A percentile compares a stretch with the other conserved stretches of the same genome.
Evolutionary conservation across 2,113 vertebrate species (phyloP).

Genomic region (Bubo scandiacus): DNA sequence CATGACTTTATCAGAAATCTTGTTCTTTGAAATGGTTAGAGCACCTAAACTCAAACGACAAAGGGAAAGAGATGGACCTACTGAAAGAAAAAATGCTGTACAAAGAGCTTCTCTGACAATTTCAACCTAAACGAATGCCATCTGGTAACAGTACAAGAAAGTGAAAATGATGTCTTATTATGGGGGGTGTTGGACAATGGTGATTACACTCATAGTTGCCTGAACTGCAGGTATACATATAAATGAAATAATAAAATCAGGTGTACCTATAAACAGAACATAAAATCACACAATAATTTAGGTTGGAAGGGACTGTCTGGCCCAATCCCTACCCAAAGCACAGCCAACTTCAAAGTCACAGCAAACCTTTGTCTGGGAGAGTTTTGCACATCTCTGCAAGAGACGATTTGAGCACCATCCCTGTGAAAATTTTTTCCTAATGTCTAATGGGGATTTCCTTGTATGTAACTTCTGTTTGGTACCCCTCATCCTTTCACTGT

Average conservation of each 20-base stretch:
- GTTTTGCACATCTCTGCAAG: background rate
- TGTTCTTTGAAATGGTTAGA: background rate
- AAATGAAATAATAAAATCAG: background rate
- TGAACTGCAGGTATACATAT: background rate
- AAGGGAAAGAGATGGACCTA: background rate
- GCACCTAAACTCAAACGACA: accelerated
- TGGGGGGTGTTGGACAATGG: background rate
- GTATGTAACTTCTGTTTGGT: background rate
- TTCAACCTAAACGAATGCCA: background rate
- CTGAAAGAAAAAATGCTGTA: background rate
- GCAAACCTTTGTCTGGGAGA: background rate
- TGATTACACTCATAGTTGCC: background rate
- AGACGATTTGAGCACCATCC: background rate
- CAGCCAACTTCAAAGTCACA: background rate
- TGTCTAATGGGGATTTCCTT: background rate
- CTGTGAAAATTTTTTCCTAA: background rate
- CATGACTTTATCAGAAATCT: background rate
- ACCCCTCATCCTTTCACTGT: background rate
- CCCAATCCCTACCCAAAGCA: background rate
- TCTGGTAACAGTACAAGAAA: background rate
- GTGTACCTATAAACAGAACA: background rate
- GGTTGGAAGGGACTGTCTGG: background rate
- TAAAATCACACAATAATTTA: background rate
- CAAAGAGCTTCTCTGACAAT: background rate
- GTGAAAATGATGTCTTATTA: background rate